Base-by-base conservation (phyloP, 2,888 invertebrate species). In the Caenorhabditis afra region DNA sequence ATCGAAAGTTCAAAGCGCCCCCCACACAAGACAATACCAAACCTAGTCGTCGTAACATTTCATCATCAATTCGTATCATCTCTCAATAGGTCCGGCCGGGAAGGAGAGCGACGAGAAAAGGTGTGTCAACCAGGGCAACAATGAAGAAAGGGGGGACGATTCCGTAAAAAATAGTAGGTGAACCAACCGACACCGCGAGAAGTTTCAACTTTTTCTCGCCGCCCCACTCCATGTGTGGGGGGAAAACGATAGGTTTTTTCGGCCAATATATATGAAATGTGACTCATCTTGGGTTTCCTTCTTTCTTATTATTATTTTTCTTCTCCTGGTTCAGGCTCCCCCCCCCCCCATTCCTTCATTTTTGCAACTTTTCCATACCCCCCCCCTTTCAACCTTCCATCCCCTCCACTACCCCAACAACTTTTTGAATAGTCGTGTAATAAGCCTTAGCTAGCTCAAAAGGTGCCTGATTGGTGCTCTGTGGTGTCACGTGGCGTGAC, bases 151-250 rank as follows among this genome's bases (percentile, higher is more conserved):
- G n/a, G n/a, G 64, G 29, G 7, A 55, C 39, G 70, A 55, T 64
- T 71, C 64, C 71, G 71, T 71, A 71, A 71, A 71, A 71, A 64
- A 64, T 71, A 11, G 41, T 22, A 44, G 55, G n/a, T 57, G 59
- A 59, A 68, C 49, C 50, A 59, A 68, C 49, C 50, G 59, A 44
- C 41, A 64, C 41, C 52, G 65, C 65, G 53, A 53, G n/a, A 20
- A 23, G 23, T 65, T 65, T 11, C 12, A 41, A 41, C 41, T 41
- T 41, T 41, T 41, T 41, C 41, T 41, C 41, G 41, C 4, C 41
- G 29, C 29, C 29, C 29, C 29, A 29, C 29, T 7, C 7, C 7
- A 7, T 7, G 29, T 3, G 29, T 29, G 29, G 29, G 29, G 7
- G 29, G 7, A 29, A 29, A 29, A 7, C 29, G 29, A 29, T 29